A percentile compares a stretch with the other conserved stretches of the same genome.
phyloP scores from a whole-genome alignment of 2,888 invertebrate genomes.

The Lingula anatina region DNA sequence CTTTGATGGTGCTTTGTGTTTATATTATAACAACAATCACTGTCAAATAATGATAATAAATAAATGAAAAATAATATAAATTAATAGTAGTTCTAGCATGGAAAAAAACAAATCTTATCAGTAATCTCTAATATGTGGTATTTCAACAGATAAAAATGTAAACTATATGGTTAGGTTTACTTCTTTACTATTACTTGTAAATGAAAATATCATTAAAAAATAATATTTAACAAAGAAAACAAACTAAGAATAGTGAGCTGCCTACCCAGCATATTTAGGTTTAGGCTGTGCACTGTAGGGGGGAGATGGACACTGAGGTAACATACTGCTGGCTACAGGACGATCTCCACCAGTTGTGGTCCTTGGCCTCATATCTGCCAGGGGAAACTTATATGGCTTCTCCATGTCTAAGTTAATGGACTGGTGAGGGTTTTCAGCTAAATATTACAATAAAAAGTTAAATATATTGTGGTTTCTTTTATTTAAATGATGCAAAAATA shows the following conservation, averaged over 20 bases:
- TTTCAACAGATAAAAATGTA: no score
- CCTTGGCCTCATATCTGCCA: conserved; percentile 12
- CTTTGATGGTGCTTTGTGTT: no score
- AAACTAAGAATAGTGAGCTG: no score
- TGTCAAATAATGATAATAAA: neutral
- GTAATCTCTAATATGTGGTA: no score
- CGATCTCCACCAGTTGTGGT: neutral
- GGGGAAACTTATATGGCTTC: conserved; percentile 33
- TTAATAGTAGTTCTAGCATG: no score
- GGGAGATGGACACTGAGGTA: neutral
- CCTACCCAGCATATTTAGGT: no score
- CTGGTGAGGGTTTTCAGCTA: conserved; percentile 36
- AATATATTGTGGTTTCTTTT: neutral
- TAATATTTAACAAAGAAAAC: no score
- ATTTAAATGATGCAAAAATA: neutral
- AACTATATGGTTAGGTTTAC: no score
- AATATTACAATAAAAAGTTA: conserved; percentile 10
- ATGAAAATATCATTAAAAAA: no score
- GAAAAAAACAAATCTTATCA: no score
- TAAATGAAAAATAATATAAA: neutral
- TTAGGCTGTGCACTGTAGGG: neutral
- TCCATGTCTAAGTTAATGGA: conserved; percentile 30
- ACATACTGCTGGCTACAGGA: neutral
- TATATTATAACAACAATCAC: no score
- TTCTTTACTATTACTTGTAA: no score